Evolutionary conservation across 1,140 invertebrate genomes (phyloP).

Genomic region (Augochlora pura): DNA sequence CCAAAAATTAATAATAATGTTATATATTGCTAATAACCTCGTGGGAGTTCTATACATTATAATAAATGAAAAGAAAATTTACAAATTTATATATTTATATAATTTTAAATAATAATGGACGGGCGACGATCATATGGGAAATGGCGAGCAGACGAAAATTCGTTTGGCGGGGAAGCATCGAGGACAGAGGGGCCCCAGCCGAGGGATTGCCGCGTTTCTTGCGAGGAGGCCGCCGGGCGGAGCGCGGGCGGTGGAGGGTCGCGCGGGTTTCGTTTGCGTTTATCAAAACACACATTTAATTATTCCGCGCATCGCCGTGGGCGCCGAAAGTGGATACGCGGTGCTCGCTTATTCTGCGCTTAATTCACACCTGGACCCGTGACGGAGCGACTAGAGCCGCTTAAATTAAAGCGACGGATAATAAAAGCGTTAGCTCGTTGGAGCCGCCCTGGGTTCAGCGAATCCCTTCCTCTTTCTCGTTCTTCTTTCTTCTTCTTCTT

Average conservation of each 20-base stretch:
- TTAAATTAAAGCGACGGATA: constrained; percentile 80
- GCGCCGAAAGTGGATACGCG: constrained; percentile 56
- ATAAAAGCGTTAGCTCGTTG: constrained; percentile 74
- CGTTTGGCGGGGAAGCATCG: not conserved
- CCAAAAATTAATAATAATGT: too few species aligned
- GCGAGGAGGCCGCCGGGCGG: constrained; percentile 15
- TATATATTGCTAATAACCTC: too few species aligned
- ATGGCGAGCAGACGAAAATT: constrained; percentile 3
- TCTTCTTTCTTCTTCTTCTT: constrained; percentile 42
- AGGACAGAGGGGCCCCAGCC: not conserved
- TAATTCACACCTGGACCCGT: constrained; percentile 78
- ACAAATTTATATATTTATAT: too few species aligned
- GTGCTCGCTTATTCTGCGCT: constrained; percentile 66
- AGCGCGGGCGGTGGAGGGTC: not conserved
- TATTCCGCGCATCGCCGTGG: constrained; percentile 69
- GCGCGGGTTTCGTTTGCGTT: constrained; percentile 54
- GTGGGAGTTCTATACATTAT: too few species aligned
- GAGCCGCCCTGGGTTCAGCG: constrained; percentile 50
- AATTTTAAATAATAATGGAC: too few species aligned
- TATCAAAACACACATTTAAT: constrained; percentile 76
- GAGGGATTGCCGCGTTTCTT: constrained; percentile 37
- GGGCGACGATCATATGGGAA: too few species aligned
- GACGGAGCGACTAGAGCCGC: constrained; percentile 76
- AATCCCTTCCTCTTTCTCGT: constrained; percentile 54
- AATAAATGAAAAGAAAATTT: too few species aligned